Percentiles rank a stretch among this genome's conserved stretches.
Evolutionary conservation across 1,140 invertebrate species (phyloP).

Genomic region (Popillia japonica): DNA sequence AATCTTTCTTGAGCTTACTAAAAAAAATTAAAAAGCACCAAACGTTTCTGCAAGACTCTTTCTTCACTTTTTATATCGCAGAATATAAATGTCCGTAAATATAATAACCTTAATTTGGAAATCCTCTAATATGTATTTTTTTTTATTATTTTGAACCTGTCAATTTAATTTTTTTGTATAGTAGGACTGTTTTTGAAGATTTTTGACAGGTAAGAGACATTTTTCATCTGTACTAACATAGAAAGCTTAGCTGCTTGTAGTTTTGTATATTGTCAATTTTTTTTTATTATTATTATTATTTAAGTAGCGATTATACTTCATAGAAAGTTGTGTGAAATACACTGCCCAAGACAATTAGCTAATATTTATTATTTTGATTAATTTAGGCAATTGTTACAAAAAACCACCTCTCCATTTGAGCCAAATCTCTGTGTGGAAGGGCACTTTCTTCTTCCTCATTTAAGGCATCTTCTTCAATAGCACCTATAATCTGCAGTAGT

Average conservation of each 20-base stretch:
- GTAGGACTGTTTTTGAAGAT: conserved; percentile 36
- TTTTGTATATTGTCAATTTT: not conserved
- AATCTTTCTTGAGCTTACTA: not conserved
- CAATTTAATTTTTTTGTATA: conserved; percentile 29
- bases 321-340: not conserved
- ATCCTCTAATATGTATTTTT: not conserved
- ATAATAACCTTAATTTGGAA: not conserved
- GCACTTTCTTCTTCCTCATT: too few species aligned
- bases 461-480: too few species aligned
- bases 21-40: not conserved
- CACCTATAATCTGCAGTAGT: too few species aligned
- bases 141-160: conserved; percentile 23
- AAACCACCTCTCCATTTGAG: too few species aligned
- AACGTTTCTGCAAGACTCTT: not conserved
- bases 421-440: too few species aligned
- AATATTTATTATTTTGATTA: too few species aligned
- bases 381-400: too few species aligned
- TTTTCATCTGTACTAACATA: conserved; percentile 30
- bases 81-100: not conserved
- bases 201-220: conserved; percentile 35
- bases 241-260: conserved; percentile 4
- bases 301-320: too few species aligned
- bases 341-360: too few species aligned
- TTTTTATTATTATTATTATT: too few species aligned
- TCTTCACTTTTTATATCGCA: too few species aligned